These are phyloP conservation scores for Sphenodon punctatus DNA, from an alignment of 2,797 vertebrate species.

Conservation along the genomic window DNA sequence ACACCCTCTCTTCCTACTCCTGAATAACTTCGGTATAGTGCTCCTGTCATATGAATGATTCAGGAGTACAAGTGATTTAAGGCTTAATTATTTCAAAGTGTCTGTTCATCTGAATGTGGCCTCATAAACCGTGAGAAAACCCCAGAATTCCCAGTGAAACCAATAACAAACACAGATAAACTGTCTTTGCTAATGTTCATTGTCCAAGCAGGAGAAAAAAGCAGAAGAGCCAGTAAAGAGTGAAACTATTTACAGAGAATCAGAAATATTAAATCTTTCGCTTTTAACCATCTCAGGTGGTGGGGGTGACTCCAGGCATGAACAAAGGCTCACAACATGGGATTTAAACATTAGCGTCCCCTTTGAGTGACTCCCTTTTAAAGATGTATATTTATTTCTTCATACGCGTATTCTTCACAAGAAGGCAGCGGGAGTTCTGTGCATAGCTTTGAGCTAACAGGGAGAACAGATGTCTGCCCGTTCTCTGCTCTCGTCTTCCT, in stretches of 20 bases:
- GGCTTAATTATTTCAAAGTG: too few relatives aligned
- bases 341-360: fast-evolving
- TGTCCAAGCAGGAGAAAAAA: fast-evolving
- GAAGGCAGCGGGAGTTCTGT: too few relatives aligned
- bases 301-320: fast-evolving
- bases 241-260: not conserved
- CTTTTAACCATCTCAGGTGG: not conserved
- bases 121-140: too few relatives aligned
- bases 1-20: too few relatives aligned
- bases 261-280: not conserved
- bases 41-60: too few relatives aligned
- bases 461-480: not conserved
- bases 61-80: too few relatives aligned
- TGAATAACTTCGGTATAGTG: too few relatives aligned
- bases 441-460: not conserved
- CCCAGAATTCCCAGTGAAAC: not conserved
- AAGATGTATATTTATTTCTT: fast-evolving
- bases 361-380: not conserved
- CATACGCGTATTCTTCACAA: not conserved
- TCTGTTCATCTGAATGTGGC: too few relatives aligned
- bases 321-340: fast-evolving
- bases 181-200: not conserved
- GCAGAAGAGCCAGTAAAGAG: fast-evolving
- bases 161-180: not conserved
- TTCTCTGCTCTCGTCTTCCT: too few relatives aligned